Percentiles rank a stretch among this genome's conserved stretches.
These are phyloP conservation scores for Drosophila tani DNA, from an alignment of 1,140 invertebrate genomes.

Conservation along the genomic window DNA sequence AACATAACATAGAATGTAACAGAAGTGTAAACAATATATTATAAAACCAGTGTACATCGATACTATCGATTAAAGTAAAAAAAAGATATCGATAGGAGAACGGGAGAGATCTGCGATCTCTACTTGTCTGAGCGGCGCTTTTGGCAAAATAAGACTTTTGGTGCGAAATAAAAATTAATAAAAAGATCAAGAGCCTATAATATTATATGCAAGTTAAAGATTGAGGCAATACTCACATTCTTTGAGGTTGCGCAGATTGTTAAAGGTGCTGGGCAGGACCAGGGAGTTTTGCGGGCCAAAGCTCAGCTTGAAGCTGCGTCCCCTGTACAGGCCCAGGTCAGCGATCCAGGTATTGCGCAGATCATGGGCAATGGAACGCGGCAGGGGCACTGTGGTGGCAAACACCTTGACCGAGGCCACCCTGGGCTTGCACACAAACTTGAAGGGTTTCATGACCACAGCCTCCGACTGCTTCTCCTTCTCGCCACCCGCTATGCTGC, in stretches of 20 bases:
- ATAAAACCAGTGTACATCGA: too few relatives aligned
- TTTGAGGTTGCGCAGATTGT: slow-evolving; percentile 54
- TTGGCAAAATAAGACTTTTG: too few relatives aligned
- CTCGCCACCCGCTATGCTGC: slow-evolving; percentile 22
- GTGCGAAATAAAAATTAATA: too few relatives aligned
- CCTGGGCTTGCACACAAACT: slow-evolving; percentile 70
- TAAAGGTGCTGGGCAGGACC: slow-evolving; percentile 78
- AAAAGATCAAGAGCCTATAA: too few relatives aligned
- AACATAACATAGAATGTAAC: too few relatives aligned
- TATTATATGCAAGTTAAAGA: background rate
- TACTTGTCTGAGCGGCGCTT: too few relatives aligned
- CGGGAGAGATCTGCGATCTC: too few relatives aligned
- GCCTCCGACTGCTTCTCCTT: background rate
- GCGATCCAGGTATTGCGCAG: slow-evolving; percentile 87
- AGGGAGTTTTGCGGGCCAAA: slow-evolving; percentile 90
- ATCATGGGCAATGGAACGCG: slow-evolving; percentile 85
- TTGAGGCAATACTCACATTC: slow-evolving; percentile 27
- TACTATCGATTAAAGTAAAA: too few relatives aligned
- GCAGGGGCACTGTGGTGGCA: slow-evolving; percentile 85
- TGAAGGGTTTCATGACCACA: slow-evolving; percentile 37
- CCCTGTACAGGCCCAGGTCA: slow-evolving; percentile 89
- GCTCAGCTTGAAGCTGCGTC: slow-evolving; percentile 90
- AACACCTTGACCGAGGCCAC: slow-evolving; percentile 84
- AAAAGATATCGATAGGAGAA: too few relatives aligned
- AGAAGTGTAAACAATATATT: too few relatives aligned